Base-by-base conservation (phyloP, 1,140 invertebrate genomes). In the Paralvinella palmiformis region DNA sequence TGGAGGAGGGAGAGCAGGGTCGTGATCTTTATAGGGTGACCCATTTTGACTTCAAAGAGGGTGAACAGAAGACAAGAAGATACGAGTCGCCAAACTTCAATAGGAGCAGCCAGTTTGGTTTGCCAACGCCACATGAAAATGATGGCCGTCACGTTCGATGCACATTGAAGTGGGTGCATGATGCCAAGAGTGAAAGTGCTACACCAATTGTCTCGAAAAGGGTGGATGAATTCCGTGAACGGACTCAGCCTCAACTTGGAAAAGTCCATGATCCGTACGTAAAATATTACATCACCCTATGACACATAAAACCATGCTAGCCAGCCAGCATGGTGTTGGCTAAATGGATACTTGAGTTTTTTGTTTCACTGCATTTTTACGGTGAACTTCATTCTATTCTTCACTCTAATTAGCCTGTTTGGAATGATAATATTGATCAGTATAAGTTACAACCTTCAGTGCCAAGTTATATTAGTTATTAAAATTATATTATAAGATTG, bases 221-320 rank as follows among this genome's bases (percentile, higher is more conserved):
- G 27, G 65, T 77, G 3, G 78, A 81, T 67, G 73, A 78, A 29
- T 81, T 77, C 52, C 56, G 77, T 24, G 79, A 81, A 63, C 74
- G 73, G 63, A 72, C 68, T 24, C 76, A 79, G 53, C 69, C 70
- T 22, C 76, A 79, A 62, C 68, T 81, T 6, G 79, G 77, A 45
- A 67, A 75, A 67, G 69, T 73, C 7, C 76, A 73, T 70, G 79
- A 81, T 68, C 79, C 79, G 76, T 80, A 73, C 73, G 78, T 73
- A 58, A 53, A 53, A 53, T 22, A 24, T 48, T 45, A 20, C 48
- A 36, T 50, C n/a, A n/a, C n/a, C n/a, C n/a, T n/a, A n/a, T n/a
- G n/a, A n/a, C n/a, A n/a, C n/a, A n/a, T n/a, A n/a, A n/a, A n/a
- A n/a, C n/a, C n/a, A n/a, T n/a, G n/a, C n/a, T n/a, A n/a, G n/a